phyloP scores from a whole-genome alignment of 2,113 vertebrate species.

The Trogon melanurus region DNA sequence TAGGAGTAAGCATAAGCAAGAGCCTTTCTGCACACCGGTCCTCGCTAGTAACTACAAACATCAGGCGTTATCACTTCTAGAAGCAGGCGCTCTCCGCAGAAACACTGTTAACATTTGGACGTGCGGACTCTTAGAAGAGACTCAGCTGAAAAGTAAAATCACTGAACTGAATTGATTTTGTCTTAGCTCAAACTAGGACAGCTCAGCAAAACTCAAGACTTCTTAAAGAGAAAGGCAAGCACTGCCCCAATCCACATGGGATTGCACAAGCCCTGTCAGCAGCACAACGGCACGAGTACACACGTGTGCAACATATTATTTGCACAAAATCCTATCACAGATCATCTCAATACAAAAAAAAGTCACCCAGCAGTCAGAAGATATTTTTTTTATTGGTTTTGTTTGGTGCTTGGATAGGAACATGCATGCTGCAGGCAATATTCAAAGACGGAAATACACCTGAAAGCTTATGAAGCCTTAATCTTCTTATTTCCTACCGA shows the following conservation, averaged over 20 bases:
- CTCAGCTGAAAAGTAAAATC: too few relatives aligned
- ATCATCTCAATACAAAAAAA: background rate
- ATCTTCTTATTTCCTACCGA: background rate
- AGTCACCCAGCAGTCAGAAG: background rate
- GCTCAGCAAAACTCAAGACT: background rate
- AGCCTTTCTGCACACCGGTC: too few relatives aligned
- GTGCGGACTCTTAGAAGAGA: too few relatives aligned
- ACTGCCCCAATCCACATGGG: background rate
- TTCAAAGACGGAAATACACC: background rate
- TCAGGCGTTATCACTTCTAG: too few relatives aligned
- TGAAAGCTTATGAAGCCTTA: background rate
- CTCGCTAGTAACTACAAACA: too few relatives aligned
- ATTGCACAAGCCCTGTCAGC: background rate
- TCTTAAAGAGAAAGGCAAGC: background rate
- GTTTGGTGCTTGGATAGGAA: background rate
- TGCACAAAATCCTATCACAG: background rate
- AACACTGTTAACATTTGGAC: background rate
- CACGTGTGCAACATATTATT: background rate
- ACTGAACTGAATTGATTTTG: too few relatives aligned
- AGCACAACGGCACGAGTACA: background rate
- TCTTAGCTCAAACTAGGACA: background rate
- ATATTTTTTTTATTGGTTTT: background rate
- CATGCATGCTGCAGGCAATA: background rate
- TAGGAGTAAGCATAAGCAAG: too few relatives aligned
- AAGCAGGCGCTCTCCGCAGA: background rate